A percentile compares a stretch with the other conserved stretches of the same genome.
These are phyloP conservation scores for Myotis planiceps DNA, from an alignment of 2,797 vertebrate genomes.

Conservation along the genomic window DNA sequence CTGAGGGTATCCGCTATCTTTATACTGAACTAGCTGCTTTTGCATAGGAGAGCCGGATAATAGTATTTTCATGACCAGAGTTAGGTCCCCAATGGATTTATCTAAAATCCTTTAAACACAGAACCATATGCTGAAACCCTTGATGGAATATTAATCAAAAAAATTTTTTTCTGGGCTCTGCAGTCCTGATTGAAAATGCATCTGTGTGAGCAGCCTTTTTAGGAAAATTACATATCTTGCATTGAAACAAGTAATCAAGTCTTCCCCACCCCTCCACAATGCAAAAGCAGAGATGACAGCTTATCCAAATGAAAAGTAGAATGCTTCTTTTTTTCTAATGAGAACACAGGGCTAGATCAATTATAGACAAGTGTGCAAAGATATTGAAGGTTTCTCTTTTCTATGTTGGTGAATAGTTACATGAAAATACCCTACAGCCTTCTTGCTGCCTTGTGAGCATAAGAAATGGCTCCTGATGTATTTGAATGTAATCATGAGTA, in stretches of 20 bases:
- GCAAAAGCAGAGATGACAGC: neutral
- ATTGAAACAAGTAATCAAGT: slow-evolving; percentile 40
- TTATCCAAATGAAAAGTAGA: neutral
- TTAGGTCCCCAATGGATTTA: neutral
- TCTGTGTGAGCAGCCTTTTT: slow-evolving; percentile 35
- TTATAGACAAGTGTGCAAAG: neutral
- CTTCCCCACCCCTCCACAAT: neutral
- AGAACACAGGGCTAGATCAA: neutral
- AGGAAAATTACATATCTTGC: slow-evolving; percentile 43
- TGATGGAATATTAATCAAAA: slow-evolving; percentile 46
- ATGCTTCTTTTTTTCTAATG: neutral
- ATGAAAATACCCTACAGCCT: neutral
- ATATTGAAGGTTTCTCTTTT: neutral
- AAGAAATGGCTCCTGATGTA: neutral
- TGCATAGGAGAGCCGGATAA: accelerated
- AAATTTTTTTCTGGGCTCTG: neutral
- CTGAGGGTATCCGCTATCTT: accelerated
- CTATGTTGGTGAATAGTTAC: neutral
- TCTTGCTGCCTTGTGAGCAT: neutral
- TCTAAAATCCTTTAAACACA: slow-evolving; percentile 12
- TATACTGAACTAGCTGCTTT: neutral
- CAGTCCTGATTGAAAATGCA: slow-evolving; percentile 26
- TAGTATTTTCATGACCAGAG: neutral
- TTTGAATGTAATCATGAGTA: neutral
- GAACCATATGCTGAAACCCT: neutral